Percentiles rank a stretch among this genome's conserved stretches.
Evolutionary conservation across 2,888 invertebrate species (phyloP).

Genomic region (Hoplodrina ambigua): DNA sequence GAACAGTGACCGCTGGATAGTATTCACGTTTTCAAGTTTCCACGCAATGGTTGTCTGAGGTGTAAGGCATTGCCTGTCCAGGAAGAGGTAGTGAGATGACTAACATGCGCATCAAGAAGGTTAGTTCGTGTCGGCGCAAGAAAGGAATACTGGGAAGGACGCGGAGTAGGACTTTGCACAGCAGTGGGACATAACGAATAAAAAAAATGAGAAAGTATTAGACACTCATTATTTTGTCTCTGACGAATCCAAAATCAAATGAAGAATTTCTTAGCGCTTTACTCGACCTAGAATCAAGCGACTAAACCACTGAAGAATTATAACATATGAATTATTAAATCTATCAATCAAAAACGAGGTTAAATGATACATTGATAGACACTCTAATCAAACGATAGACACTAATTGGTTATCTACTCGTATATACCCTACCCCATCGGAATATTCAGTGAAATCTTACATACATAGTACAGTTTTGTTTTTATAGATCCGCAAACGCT

Average conservation of each 20-base stretch:
- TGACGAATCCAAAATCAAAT: neutral
- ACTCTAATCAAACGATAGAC: slow-evolving; percentile 2
- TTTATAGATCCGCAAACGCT: slow-evolving; percentile 60
- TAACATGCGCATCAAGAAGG: no score
- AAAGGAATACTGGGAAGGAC: no score
- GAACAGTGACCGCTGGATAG: no score
- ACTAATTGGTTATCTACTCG: slow-evolving; percentile 15
- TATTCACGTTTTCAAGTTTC: no score
- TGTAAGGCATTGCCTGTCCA: no score
- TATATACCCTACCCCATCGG: neutral
- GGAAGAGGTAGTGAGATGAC: no score
- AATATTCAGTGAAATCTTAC: neutral
- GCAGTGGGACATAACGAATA: no score
- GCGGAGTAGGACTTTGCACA: no score
- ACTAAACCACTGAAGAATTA: neutral
- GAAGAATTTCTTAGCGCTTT: neutral
- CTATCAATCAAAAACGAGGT: slow-evolving; percentile 19
- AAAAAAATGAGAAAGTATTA: no score
- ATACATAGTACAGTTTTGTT: slow-evolving; percentile 48
- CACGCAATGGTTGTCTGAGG: no score
- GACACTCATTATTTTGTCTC: no score
- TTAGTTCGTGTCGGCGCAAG: no score
- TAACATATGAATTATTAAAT: neutral
- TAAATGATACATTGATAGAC: slow-evolving; percentile 6
- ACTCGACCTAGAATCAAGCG: neutral